phyloP scores from a whole-genome alignment of 2,113 vertebrate species.

The Platichthys stellatus region DNA sequence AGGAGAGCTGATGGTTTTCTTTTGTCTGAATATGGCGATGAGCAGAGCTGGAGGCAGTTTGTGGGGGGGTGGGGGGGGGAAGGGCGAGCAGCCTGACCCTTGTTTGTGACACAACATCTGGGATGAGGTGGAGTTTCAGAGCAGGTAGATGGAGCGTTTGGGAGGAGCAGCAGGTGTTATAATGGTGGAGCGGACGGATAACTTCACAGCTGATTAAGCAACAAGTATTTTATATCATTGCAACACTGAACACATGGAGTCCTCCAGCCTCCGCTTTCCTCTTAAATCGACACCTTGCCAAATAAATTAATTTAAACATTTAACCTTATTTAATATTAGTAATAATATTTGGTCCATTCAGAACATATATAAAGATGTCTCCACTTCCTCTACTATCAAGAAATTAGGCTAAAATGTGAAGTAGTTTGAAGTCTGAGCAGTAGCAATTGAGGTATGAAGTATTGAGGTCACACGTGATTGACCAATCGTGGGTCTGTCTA shows the following conservation, averaged over 20 bases:
- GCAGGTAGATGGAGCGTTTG: slow-evolving; percentile 62
- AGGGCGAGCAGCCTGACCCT: slow-evolving; percentile 42
- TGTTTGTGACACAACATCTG: slow-evolving; percentile 37
- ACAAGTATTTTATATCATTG: neutral
- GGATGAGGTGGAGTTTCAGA: slow-evolving; percentile 68
- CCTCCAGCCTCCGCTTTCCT: neutral
- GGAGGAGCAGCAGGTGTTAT: slow-evolving; percentile 42
- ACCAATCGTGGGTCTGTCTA: too few species aligned
- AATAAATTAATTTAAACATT: neutral
- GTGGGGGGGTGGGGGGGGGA: slow-evolving; percentile 26
- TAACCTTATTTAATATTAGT: neutral
- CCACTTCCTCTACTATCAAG: too few species aligned
- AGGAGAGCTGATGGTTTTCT: slow-evolving; percentile 22
- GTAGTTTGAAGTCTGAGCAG: neutral
- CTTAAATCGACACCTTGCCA: neutral
- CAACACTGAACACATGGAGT: slow-evolving; percentile 1
- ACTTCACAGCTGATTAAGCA: slow-evolving; percentile 21
- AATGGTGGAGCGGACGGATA: slow-evolving; percentile 27
- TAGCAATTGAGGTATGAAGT: neutral
- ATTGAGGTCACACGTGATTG: too few species aligned
- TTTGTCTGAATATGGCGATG: slow-evolving; percentile 62
- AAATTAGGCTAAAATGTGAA: neutral
- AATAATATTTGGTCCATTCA: too few species aligned
- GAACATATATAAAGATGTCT: too few species aligned
- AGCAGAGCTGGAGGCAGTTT: slow-evolving; percentile 46